phyloP scores from a whole-genome alignment of 2,888 invertebrate genomes.

The Athalia circularis region DNA sequence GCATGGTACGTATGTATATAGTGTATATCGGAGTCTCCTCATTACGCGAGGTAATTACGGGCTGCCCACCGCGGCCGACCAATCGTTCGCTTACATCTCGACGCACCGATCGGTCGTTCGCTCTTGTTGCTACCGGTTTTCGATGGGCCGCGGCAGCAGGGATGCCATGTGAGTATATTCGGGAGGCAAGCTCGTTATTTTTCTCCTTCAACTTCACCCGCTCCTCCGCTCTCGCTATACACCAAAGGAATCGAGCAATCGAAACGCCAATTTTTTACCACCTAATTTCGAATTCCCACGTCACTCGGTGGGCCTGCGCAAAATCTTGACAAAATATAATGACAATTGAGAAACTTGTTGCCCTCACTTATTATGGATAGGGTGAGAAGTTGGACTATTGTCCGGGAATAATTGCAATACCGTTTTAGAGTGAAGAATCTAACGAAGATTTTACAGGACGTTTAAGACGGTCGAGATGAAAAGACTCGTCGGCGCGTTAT shows the following conservation, averaged over 20 bases:
- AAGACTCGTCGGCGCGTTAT: conserved; percentile 43
- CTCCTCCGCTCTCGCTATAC: background rate
- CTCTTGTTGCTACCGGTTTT: conserved; percentile 44
- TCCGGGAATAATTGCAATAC: conserved; percentile 13
- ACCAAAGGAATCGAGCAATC: conserved; percentile 10
- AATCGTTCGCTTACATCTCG: conserved; percentile 40
- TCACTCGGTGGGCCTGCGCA: too few relatives aligned
- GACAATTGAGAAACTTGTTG: too few relatives aligned
- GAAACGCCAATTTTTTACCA: background rate
- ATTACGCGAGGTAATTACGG: conserved; percentile 41
- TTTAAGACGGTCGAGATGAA: conserved; percentile 42
- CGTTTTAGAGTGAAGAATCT: background rate
- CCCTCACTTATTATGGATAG: too few relatives aligned
- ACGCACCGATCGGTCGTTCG: conserved; percentile 41
- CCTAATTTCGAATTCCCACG: too few relatives aligned
- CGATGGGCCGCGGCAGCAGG: conserved; percentile 11
- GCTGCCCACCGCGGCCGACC: conserved; percentile 39
- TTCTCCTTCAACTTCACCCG: background rate
- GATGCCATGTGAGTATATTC: conserved; percentile 17
- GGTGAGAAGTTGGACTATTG: too few relatives aligned
- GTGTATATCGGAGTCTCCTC: conserved; percentile 35
- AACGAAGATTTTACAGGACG: conserved; percentile 21
- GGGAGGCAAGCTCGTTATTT: conserved; percentile 30
- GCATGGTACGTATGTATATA: too few relatives aligned
- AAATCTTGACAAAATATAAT: too few relatives aligned